A percentile compares a stretch with the other conserved stretches of the same genome.
Evolutionary conservation across 1,140 invertebrate genomes (phyloP).

Genomic region (Antheraea mylitta): DNA sequence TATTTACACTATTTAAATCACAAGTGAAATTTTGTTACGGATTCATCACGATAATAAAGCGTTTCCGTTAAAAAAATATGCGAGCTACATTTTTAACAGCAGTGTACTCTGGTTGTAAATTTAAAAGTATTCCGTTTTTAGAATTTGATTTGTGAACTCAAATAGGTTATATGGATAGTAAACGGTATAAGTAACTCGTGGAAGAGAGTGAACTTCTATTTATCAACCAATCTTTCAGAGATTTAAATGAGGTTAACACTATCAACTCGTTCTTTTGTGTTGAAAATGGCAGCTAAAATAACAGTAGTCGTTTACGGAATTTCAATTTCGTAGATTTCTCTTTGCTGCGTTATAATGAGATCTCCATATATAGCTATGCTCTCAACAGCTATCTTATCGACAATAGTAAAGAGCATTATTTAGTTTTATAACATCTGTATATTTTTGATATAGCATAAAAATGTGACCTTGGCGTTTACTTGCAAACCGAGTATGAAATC

Average conservation of each 20-base stretch:
- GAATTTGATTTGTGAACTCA: background rate
- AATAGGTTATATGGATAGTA: background rate
- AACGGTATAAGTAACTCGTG: background rate
- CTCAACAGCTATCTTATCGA: background rate
- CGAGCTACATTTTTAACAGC: background rate
- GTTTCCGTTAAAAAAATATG: background rate
- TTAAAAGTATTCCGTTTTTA: constrained; percentile 1
- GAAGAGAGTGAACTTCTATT: background rate
- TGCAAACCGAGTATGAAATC: too few species aligned
- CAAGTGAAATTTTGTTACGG: too few species aligned
- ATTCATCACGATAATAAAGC: background rate
- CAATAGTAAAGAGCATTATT: background rate
- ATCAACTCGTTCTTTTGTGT: background rate
- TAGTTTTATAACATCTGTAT: background rate
- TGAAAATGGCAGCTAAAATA: background rate
- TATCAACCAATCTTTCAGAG: background rate
- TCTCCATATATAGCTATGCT: background rate
- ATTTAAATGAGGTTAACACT: constrained; percentile 1
- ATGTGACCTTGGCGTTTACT: too few species aligned
- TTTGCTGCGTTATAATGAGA: background rate
- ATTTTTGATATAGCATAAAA: too few species aligned
- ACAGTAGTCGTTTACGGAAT: constrained; percentile 1
- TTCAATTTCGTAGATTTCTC: background rate
- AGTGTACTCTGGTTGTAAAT: background rate
- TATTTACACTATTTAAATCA: too few species aligned